Evolutionary conservation across 2,888 invertebrate genomes (phyloP), one percentile per base, ranked within the genome.

Genomic region (Agelastica alni): DNA sequence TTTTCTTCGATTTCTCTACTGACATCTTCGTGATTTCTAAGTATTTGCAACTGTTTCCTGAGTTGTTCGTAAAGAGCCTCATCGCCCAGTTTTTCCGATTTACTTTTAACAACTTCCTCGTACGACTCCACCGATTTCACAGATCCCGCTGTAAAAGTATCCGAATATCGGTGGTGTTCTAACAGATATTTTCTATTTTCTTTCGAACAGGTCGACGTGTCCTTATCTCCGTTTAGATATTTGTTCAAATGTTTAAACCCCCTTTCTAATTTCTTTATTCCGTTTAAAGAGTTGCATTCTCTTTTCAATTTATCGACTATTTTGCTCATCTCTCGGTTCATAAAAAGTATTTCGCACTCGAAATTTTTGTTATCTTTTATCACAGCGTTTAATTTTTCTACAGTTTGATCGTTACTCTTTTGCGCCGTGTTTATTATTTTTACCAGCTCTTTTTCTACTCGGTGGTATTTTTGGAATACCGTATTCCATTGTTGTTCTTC

Each of bases 1-100:
- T 39, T 39, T 39, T 39, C 10, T 18, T 20, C 20, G 7, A 39
- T 39, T 5, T 39, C 37, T 20, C 18, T 20, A 18, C n/a, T 10
- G 7, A 39, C 7, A 20, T 20, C 13, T 4, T 7, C 34, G 7
- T 13, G 32, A 13, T 32, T 26, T 3, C n/a, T n/a, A n/a, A 26
- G 26, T 9, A 26, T 9, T 7, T 6, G 26, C 6, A 2, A 26
- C 6, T 26, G 26, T 26, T 26, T 26, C 26, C 9, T 26, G 6
- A 2, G 6, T 26, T 26, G 26, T 7, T 7, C 9, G 26, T 26
- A 26, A 7, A 26, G 26, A 2, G n/a, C n/a, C n/a, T n/a, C n/a
- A n/a, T n/a, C n/a, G n/a, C n/a, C n/a, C n/a, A n/a, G n/a, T n/a
- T n/a, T n/a, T n/a, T n/a, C n/a, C n/a, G n/a, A n/a, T n/a, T n/a